These are phyloP conservation scores for Drosophila kambysellisi DNA, from an alignment of 2,888 invertebrate species.

Conservation along the genomic window DNA sequence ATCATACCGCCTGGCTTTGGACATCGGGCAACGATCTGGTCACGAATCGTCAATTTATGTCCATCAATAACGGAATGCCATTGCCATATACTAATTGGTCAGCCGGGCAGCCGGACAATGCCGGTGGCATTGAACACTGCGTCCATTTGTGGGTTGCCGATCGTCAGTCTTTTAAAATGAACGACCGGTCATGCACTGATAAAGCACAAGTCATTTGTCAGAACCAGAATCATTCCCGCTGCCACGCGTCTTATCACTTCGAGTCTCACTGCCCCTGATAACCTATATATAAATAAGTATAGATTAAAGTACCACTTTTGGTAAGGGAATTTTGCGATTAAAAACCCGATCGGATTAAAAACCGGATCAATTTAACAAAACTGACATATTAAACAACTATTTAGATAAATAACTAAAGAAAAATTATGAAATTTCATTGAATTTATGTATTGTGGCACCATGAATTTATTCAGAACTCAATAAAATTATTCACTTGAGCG, in stretches of 20 bases:
- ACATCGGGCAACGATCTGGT: slow-evolving; percentile 35
- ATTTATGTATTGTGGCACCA: not conserved
- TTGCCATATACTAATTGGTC: slow-evolving; percentile 22
- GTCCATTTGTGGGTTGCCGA: not conserved
- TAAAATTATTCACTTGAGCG: not conserved
- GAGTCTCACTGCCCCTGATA: not conserved
- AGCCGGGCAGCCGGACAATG: slow-evolving; percentile 19
- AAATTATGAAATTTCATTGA: not conserved
- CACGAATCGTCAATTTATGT: not conserved
- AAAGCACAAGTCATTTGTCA: slow-evolving; percentile 6
- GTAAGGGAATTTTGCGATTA: slow-evolving; percentile 1
- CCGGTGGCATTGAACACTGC: slow-evolving; percentile 26
- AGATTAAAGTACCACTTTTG: not conserved
- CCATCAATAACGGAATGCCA: slow-evolving; percentile 13
- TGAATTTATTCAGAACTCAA: too few relatives aligned
- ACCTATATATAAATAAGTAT: not conserved
- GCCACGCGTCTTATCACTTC: not conserved
- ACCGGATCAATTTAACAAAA: slow-evolving; percentile 14
- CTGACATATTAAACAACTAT: not conserved
- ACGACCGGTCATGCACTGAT: slow-evolving; percentile 13
- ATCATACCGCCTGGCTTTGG: slow-evolving; percentile 12
- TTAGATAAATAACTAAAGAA: not conserved
- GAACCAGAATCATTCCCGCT: not conserved
- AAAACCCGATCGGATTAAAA: slow-evolving; percentile 7
- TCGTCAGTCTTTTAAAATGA: slow-evolving; percentile 13